Percentiles rank a stretch among this genome's conserved stretches.
These are phyloP conservation scores for Cheilosia scutellata DNA, from an alignment of 2,888 invertebrate genomes.

Conservation along the genomic window DNA sequence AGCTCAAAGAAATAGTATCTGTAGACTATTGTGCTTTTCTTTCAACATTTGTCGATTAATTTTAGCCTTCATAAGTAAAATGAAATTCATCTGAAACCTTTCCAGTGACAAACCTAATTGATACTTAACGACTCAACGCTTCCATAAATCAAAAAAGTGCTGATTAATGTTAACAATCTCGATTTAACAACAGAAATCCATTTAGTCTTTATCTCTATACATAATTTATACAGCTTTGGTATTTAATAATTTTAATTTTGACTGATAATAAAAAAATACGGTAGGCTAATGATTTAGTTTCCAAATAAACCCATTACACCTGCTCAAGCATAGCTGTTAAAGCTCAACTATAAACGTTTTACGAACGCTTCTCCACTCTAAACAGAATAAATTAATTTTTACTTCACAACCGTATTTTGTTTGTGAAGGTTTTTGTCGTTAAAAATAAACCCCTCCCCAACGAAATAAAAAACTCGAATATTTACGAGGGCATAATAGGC, in stretches of 20 bases:
- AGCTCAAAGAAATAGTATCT: no score
- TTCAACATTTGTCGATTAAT: no score
- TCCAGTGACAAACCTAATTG: no score
- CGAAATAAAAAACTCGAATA: neutral
- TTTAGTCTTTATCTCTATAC: neutral
- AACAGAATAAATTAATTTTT: slow-evolving; percentile 21
- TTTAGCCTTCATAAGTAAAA: no score
- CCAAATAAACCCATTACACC: neutral
- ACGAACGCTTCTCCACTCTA: neutral
- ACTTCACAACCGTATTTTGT: no score
- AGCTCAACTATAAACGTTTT: neutral
- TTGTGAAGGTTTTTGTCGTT: neutral
- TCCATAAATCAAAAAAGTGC: slow-evolving; percentile 29
- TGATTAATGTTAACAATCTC: no score
- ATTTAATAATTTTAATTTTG: neutral
- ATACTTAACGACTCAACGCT: slow-evolving; percentile 9
- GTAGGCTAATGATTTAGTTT: slow-evolving; percentile 13
- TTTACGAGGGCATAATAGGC: slow-evolving; percentile 28
- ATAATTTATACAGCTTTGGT: neutral
- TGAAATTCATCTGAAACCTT: no score
- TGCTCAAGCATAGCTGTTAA: neutral
- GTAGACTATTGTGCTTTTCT: no score
- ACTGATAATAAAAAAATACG: slow-evolving; percentile 1
- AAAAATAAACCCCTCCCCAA: neutral
- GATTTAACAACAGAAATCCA: no score